Evolutionary conservation across 2,113 vertebrate species (phyloP).

Genomic region (Pseudois nayaur): DNA sequence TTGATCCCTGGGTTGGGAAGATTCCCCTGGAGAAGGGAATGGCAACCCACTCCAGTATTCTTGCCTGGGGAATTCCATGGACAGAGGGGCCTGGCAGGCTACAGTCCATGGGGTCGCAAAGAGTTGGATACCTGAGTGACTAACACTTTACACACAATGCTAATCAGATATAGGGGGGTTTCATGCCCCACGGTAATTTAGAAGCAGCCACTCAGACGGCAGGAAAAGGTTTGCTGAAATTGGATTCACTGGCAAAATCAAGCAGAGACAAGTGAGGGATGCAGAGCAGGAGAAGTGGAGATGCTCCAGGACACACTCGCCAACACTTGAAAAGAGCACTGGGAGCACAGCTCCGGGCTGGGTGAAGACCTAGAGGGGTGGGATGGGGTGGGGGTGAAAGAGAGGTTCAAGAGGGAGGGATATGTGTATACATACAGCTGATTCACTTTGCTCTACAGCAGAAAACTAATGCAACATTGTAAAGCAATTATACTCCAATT

Average conservation of each 20-base stretch:
- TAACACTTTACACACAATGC: rapidly evolving
- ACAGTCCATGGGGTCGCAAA: background rate
- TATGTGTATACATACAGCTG: background rate
- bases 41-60: background rate
- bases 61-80: background rate
- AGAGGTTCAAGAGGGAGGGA: background rate
- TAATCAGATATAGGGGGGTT: background rate
- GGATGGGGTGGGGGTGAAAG: background rate
- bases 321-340: background rate
- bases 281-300: rapidly evolving
- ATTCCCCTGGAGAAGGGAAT: background rate
- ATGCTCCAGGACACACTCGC: rapidly evolving
- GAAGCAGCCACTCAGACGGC: background rate
- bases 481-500: background rate
- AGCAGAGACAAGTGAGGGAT: background rate
- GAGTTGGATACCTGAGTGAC: background rate
- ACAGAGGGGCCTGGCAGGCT: background rate
- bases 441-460: background rate
- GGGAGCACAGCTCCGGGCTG: background rate
- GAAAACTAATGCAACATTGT: background rate
- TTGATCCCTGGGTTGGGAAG: background rate
- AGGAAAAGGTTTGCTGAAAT: background rate
- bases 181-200: background rate
- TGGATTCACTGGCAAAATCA: background rate
- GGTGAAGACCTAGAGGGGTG: background rate